Evolutionary conservation across 2,888 invertebrate genomes (phyloP).

Genomic region (Dexiosoma caninum): DNA sequence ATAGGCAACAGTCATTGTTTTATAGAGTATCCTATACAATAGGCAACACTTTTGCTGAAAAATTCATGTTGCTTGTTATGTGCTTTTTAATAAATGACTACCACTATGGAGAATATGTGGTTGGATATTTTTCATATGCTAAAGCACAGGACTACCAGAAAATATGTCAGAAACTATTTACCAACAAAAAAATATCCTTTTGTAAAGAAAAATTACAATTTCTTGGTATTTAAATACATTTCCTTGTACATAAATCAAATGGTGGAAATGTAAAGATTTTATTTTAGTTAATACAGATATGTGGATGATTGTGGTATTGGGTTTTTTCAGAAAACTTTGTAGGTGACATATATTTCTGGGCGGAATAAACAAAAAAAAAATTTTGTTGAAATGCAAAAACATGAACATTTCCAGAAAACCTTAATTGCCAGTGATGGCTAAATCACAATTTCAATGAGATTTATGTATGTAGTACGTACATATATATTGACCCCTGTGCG

Average conservation of each 20-base stretch:
- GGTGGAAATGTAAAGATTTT: not conserved
- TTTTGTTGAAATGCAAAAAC: not conserved
- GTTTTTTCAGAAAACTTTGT: constrained; percentile 10
- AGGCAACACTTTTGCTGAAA: constrained; percentile 23
- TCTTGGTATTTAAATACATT: constrained; percentile 13
- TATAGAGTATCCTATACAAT: constrained; percentile 7
- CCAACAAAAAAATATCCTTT: not conserved
- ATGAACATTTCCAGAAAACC: too few species aligned
- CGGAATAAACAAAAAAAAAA: not conserved
- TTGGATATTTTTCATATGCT: constrained; percentile 24
- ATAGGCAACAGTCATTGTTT: constrained; percentile 52
- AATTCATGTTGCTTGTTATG: constrained; percentile 6
- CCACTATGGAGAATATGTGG: constrained; percentile 3
- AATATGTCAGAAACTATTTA: constrained; percentile 35
- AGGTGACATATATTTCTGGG: constrained; percentile 52
- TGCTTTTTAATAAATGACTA: constrained; percentile 28
- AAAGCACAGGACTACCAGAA: constrained; percentile 7
- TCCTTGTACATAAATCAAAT: constrained; percentile 5
- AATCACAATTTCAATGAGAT: too few species aligned
- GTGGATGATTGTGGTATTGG: not conserved
- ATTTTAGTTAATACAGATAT: not conserved
- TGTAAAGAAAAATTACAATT: constrained; percentile 31
- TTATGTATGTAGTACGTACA: too few species aligned
- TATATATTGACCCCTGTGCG: too few species aligned
- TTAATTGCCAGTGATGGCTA: too few species aligned